Evolutionary conservation across 2,888 invertebrate genomes (phyloP).

Genomic region (Drosophila nr. medialis): DNA sequence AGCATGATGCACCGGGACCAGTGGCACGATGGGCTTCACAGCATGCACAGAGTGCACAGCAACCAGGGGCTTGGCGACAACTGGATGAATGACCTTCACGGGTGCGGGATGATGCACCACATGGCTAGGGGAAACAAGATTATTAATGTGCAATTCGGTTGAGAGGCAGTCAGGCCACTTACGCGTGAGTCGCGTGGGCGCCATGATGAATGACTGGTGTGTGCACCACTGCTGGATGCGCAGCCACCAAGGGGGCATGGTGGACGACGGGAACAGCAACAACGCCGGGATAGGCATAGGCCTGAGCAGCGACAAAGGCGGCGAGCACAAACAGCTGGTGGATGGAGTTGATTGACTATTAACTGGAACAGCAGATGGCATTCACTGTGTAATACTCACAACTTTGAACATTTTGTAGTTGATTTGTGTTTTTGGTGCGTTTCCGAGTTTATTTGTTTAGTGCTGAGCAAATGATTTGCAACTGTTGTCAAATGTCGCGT

Average conservation of each 20-base stretch:
- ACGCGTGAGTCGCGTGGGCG: slow-evolving; percentile 82
- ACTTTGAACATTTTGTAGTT: slow-evolving; percentile 83
- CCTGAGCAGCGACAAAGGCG: slow-evolving; percentile 76
- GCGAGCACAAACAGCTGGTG: slow-evolving; percentile 82
- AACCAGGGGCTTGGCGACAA: slow-evolving; percentile 78
- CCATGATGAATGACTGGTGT: slow-evolving; percentile 79
- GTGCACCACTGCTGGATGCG: slow-evolving; percentile 71
- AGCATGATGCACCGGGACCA: slow-evolving; percentile 83
- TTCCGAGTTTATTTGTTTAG: slow-evolving; percentile 26
- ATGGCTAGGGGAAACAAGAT: slow-evolving; percentile 55
- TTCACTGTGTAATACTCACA: slow-evolving; percentile 72
- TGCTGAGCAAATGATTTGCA: slow-evolving; percentile 66
- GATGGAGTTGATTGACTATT: slow-evolving; percentile 30
- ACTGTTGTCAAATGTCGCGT: slow-evolving; percentile 71
- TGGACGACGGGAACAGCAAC: slow-evolving; percentile 83
- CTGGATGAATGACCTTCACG: slow-evolving; percentile 78
- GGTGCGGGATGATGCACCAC: slow-evolving; percentile 84
- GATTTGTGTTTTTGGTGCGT: slow-evolving; percentile 33
- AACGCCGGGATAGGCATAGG: slow-evolving; percentile 82
- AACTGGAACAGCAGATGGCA: slow-evolving; percentile 24
- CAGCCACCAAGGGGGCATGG: slow-evolving; percentile 50
- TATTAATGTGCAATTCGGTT: slow-evolving; percentile 2
- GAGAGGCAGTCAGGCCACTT: slow-evolving; percentile 41
- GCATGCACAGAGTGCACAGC: slow-evolving; percentile 63
- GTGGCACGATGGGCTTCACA: slow-evolving; percentile 74